Base-by-base conservation (phyloP, 2,113 vertebrate species). In the Pterophyllum scalare region DNA sequence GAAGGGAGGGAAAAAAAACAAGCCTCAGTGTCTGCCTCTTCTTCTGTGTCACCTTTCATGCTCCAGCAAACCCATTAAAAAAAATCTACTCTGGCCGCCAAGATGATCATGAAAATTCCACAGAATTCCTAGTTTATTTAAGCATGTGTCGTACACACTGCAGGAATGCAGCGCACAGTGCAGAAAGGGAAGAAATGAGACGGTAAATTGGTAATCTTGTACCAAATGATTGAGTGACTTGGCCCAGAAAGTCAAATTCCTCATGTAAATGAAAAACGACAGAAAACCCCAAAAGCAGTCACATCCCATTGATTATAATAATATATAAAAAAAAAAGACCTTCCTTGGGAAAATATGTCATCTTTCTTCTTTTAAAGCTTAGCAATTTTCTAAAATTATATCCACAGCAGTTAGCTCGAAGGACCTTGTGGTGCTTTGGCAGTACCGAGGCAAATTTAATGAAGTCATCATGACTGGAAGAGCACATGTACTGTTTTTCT, bases 201-300 rank as follows among this genome's bases (percentile, higher is more conserved):
- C 10, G 11, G 52, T 61, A 90, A 88, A 90, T 74, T 81, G 64
- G 79, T 88, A 20, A 80, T 77, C 43, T 77, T 15, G 70, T 52
- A 62, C 77, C 20, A 64, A 74, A 77, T 65, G 57, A 77, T 79
- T 72, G 84, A 72, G 64, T 9, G 33, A 83, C 62, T 81, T 40
- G 65, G 86, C 62, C 49, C 22, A 52, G 15, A 77, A 38, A 82
- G 64, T 59, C 60, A 40, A 31, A 87, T 86, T 87, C 77, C 67
- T 85, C 11, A 5, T 58, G 49, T 49, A 82, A 88, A 88, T 91
- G 88, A 90, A 83, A 91, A 89, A 87, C 75, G 56, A 59, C 80
- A 56, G 64, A 74, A 89, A 87, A 88, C 75, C 77, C 84, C 56
- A 38, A 84, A 80, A 77, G 15, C 82, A 76, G 60, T 82, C 72